phyloP scores from a whole-genome alignment of 2,797 vertebrate genomes.

The Malacoraja senta region DNA sequence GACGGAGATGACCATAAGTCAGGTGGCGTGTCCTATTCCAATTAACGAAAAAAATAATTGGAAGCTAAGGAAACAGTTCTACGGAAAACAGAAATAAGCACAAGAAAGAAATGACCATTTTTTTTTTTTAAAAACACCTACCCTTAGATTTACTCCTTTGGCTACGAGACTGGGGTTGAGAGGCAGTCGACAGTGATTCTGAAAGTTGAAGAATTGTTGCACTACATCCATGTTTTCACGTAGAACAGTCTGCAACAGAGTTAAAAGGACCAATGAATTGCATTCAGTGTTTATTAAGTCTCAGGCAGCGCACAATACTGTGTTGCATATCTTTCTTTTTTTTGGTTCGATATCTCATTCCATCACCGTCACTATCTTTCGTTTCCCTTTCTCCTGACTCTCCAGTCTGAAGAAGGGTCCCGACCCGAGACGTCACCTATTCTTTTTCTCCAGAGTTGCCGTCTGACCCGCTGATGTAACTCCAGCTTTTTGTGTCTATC shows the following conservation, averaged over 20 bases:
- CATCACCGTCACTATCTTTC: too few relatives aligned
- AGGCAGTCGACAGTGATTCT: constrained; percentile 79
- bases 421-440: too few relatives aligned
- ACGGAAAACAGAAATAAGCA: background rate
- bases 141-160: constrained; percentile 79
- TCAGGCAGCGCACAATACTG: background rate
- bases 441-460: too few relatives aligned
- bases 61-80: background rate
- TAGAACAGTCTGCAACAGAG: constrained; percentile 65
- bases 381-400: too few relatives aligned
- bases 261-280: background rate
- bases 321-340: too few relatives aligned
- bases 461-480: too few relatives aligned
- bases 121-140: constrained; percentile 50
- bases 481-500: too few relatives aligned
- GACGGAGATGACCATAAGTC: background rate
- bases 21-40: background rate
- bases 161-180: constrained; percentile 84
- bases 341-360: too few relatives aligned
- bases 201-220: constrained; percentile 75
- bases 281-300: background rate
- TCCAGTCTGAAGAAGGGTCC: too few relatives aligned
- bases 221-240: constrained; percentile 77
- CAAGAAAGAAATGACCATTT: background rate
- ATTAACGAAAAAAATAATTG: background rate